A percentile compares a stretch with the other conserved stretches of the same genome.
Evolutionary conservation across 2,113 vertebrate species (phyloP).

Genomic region (Orcinus orca): DNA sequence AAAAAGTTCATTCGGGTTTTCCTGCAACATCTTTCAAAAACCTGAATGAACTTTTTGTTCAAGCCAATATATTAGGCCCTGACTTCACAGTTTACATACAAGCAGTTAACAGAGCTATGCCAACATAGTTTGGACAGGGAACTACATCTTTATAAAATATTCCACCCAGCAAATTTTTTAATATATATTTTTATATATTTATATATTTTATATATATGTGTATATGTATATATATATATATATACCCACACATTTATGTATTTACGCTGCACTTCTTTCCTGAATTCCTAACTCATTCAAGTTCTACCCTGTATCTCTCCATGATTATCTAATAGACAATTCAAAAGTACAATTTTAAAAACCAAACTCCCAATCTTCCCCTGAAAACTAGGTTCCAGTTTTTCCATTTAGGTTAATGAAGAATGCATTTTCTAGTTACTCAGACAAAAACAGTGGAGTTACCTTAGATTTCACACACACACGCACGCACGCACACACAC

Average conservation of each 20-base stretch:
- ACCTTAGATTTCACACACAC: not conserved
- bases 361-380: not conserved
- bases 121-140: not conserved
- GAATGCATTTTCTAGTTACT: not conserved
- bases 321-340: not conserved
- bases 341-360: not conserved
- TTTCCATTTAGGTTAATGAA: not conserved
- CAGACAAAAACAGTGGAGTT: not conserved
- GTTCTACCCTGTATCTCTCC: not conserved
- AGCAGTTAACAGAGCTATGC: not conserved
- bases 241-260: not conserved
- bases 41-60: no score
- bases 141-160: no score
- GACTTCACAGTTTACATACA: not conserved
- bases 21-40: no score
- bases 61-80: not conserved
- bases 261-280: not conserved
- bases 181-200: not conserved
- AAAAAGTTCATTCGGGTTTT: no score
- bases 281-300: not conserved
- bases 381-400: not conserved
- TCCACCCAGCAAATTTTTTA: not conserved
- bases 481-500: not conserved
- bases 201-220: not conserved
- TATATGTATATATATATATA: not conserved